Conservation (phyloP, 2,797 vertebrate species). For the Helarctos malayanus region DNA sequence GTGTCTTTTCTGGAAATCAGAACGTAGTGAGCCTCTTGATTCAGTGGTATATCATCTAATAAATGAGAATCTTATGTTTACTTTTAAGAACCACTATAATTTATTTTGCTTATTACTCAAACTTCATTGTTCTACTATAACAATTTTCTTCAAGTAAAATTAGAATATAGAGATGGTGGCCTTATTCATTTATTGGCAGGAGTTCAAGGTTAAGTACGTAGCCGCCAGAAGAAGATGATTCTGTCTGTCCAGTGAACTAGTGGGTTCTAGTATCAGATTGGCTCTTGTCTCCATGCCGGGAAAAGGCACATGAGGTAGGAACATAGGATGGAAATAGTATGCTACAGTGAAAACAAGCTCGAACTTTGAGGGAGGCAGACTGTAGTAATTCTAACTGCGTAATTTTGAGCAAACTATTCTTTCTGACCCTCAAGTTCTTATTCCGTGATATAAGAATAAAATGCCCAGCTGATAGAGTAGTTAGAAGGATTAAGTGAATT, state of each 20-base stretch:
- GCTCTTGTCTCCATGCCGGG: neutral
- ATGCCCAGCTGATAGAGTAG: neutral
- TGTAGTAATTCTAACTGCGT: neutral
- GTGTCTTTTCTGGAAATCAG: conserved; percentile 45
- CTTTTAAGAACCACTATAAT: neutral
- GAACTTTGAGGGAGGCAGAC: neutral
- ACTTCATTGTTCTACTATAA: neutral
- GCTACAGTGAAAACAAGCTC: neutral
- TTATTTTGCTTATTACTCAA: conserved; percentile 18
- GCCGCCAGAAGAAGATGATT: neutral
- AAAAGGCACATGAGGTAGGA: neutral
- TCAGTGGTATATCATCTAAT: neutral
- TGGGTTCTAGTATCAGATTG: neutral
- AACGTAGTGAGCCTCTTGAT: neutral
- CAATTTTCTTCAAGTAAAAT: neutral
- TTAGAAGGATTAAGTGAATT: conserved; percentile 27
- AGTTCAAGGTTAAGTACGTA: neutral
- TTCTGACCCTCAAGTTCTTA: neutral
- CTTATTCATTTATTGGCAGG: neutral
- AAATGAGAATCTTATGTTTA: conserved; percentile 7
- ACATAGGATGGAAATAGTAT: neutral
- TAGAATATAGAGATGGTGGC: neutral
- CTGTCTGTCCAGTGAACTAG: neutral
- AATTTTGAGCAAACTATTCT: neutral
- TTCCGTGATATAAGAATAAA: neutral